Evolutionary conservation across 2,797 vertebrate genomes (phyloP).

Genomic region (Remorina albescens): DNA sequence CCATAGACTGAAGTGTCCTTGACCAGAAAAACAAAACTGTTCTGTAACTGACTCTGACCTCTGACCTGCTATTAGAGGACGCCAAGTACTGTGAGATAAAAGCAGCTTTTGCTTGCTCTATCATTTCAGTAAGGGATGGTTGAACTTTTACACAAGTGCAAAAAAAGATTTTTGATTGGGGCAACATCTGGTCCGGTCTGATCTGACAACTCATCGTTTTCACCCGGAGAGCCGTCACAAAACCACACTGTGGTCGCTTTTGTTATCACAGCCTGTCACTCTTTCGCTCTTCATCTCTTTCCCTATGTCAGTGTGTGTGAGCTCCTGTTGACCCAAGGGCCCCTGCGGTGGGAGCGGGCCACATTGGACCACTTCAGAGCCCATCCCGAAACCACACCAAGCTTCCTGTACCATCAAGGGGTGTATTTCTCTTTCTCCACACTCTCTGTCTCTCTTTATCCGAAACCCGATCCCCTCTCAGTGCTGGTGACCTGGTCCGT

Average conservation of each 20-base stretch:
- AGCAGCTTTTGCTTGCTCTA: no score
- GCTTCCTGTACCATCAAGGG: slow-evolving; percentile 57
- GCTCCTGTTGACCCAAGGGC: slow-evolving; percentile 74
- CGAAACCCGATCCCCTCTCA: slow-evolving; percentile 68
- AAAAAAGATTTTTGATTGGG: slow-evolving; percentile 12
- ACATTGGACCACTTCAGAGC: slow-evolving; percentile 76
- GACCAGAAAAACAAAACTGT: slow-evolving; percentile 13
- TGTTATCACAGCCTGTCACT: slow-evolving; percentile 74
- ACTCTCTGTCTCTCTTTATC: slow-evolving; percentile 58
- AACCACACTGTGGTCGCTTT: slow-evolving; percentile 67
- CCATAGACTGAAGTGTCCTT: slow-evolving; percentile 5
- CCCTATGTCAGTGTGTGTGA: slow-evolving; percentile 69
- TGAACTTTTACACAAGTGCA: slow-evolving; percentile 21
- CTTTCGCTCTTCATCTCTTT: slow-evolving; percentile 65
- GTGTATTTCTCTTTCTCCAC: slow-evolving; percentile 56
- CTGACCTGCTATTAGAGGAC: not conserved
- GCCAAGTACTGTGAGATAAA: not conserved
- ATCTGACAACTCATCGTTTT: slow-evolving; percentile 72
- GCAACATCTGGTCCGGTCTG: slow-evolving; percentile 68
- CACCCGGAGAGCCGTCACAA: slow-evolving; percentile 53
- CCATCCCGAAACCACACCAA: slow-evolving; percentile 65
- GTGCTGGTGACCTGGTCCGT: slow-evolving; percentile 60
- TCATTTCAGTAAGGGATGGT: slow-evolving; percentile 23
- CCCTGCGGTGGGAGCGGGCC: slow-evolving; percentile 63
- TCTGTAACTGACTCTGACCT: slow-evolving; percentile 17